phyloP scores from a whole-genome alignment of 53 echinoderm and acorn worm species.

The Pentamera pediparva region DNA sequence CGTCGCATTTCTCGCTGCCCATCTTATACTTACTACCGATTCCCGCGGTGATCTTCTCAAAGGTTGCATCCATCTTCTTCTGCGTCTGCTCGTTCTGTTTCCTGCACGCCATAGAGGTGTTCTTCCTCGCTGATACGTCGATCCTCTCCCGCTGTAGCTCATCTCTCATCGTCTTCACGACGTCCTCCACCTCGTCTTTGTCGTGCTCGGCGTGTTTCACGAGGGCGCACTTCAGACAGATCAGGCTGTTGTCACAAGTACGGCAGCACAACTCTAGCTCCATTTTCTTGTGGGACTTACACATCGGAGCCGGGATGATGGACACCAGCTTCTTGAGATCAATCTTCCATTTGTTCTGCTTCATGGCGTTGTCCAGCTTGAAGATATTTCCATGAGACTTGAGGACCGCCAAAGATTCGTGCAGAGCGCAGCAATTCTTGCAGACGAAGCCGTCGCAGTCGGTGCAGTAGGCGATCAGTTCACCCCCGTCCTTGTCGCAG shows the following conservation, averaged over 20 bases:
- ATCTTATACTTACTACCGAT: constrained; percentile 5
- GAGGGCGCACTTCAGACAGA: constrained; percentile 19
- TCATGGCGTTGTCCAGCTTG: constrained; percentile 9
- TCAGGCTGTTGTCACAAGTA: constrained; percentile 7
- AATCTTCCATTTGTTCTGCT: constrained; percentile 7
- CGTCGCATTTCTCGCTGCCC: constrained; percentile 9
- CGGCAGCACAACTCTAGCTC: constrained; percentile 17
- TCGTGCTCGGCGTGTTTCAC: constrained; percentile 13
- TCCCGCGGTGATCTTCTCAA: constrained; percentile 5
- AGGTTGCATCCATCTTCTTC: neutral
- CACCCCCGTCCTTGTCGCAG: neutral
- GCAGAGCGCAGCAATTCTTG: constrained; percentile 13
- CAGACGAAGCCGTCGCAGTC: constrained; percentile 27
- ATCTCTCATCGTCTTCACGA: neutral
- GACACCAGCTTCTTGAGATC: constrained; percentile 14
- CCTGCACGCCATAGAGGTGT: constrained; percentile 2
- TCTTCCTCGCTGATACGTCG: neutral
- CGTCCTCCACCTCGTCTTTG: neutral
- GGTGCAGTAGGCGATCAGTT: constrained; percentile 13
- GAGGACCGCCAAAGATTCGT: neutral
- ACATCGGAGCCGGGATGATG: neutral
- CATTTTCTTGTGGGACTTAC: constrained; percentile 9
- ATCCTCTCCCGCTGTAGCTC: neutral
- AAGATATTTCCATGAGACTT: constrained; percentile 14
- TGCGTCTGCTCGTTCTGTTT: neutral